Evolutionary conservation across 1,140 invertebrate genomes (phyloP), one percentile per base, ranked within the genome.

Genomic region (Caenorhabditis briggsae): DNA sequence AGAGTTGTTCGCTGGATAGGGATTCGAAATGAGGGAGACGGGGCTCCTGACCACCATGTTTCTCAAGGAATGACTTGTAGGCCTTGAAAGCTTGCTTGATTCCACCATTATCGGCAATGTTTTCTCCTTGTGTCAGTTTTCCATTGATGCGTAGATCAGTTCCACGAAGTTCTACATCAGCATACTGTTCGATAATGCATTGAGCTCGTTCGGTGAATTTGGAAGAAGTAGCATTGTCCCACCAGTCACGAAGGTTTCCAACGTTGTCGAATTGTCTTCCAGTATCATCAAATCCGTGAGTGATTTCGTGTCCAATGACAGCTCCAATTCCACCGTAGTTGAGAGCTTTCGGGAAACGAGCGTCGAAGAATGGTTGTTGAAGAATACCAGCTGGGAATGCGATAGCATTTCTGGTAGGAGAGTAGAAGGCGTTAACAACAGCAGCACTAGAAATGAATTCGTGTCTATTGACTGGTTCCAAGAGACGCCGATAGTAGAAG

Each of bases 141-240:
- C 93, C 93, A 85, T 93, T 93, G 23, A 93, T 92, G 93, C 90
- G 92, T 53, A 88, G 43, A 43, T 88, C 65, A 18, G 78, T 90
- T 46, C 74, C 82, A 48, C 55, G 82, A n/a, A 87, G 74, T 84
- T 88, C 20, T 14, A 85, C 89, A 84, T 86, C 58, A 64, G 56
- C 95, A 89, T 98, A 98, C 90, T 98, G 96, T 43, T 96, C 94
- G 43, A 97, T 94, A 90, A 97, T 97, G 92, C 97, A 98, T 85
- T 96, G 95, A 1, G 95, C 93, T 56, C 96, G 93, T 91, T 96
- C 97, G 48, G 55, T 33, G 85, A 89, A 89, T 65, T 85, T 65
- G 11, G 90, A 11, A 18, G 59, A 59, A 5, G 89, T 88, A 9
- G 65, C 50, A 20, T 74, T 82, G 48, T 87, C 82, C 96, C 97